A percentile compares a stretch with the other conserved stretches of the same genome.
These are phyloP conservation scores for Myotis vivesi DNA, from an alignment of 2,797 vertebrate genomes.

Conservation along the genomic window DNA sequence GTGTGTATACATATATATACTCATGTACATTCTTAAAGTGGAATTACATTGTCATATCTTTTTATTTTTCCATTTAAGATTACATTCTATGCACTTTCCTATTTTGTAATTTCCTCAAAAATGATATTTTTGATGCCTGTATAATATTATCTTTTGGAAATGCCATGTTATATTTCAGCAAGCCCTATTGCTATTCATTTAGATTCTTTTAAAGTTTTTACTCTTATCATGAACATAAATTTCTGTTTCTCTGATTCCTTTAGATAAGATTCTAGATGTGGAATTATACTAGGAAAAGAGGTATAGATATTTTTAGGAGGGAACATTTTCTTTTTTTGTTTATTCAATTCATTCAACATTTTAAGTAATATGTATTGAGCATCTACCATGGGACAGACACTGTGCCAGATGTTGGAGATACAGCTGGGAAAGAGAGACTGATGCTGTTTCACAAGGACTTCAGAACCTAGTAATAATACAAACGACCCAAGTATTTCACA, in stretches of 20 bases:
- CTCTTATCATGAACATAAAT: neutral
- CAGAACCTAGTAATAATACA: neutral
- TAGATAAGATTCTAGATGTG: neutral
- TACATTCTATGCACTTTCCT: neutral
- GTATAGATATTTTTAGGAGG: neutral
- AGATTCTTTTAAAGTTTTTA: neutral
- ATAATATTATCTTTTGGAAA: slow-evolving; percentile 2
- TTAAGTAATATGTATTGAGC: neutral
- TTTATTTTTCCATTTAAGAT: neutral
- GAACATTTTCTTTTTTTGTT: neutral
- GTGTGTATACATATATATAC: neutral
- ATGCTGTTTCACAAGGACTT: neutral
- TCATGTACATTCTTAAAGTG: neutral
- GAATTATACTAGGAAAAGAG: slow-evolving; percentile 13
- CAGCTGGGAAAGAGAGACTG: neutral
- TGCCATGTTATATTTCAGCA: neutral
- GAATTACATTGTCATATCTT: slow-evolving; percentile 8
- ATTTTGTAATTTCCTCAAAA: slow-evolving; percentile 18
- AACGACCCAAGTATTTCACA: neutral
- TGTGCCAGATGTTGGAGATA: neutral
- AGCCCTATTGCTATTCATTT: neutral
- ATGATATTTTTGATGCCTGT: neutral
- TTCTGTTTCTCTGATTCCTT: slow-evolving; percentile 39
- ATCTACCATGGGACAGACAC: neutral
- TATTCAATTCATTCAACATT: neutral